phyloP scores from a whole-genome alignment of 1,140 invertebrate genomes.

The Linepithema humile region DNA sequence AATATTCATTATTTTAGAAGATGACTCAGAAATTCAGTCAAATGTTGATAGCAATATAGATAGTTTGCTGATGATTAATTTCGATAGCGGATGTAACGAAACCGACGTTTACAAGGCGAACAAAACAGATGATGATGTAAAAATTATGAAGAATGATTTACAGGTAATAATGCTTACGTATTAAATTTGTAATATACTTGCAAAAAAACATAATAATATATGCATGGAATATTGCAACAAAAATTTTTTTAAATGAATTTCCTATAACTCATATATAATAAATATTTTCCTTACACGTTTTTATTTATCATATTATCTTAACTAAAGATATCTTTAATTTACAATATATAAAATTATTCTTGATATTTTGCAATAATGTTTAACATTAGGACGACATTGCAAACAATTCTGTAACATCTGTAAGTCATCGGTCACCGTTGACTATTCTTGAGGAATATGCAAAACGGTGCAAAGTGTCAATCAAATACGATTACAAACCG shows the following conservation, averaged over 20 bases:
- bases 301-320: neutral
- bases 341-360: neutral
- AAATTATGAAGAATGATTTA: neutral
- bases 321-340: neutral
- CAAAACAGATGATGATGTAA: neutral
- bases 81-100: neutral
- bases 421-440: neutral
- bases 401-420: neutral
- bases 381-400: slow-evolving; percentile 52
- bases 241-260: neutral
- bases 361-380: neutral
- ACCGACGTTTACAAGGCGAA: neutral
- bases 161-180: neutral
- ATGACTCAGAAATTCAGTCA: neutral
- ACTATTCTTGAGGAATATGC: slow-evolving; percentile 58
- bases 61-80: neutral
- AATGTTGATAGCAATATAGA: neutral
- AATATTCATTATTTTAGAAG: neutral
- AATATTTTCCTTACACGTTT: neutral
- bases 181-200: neutral
- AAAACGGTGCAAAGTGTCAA: slow-evolving; percentile 44
- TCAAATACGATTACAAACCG: slow-evolving; percentile 32
- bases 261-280: neutral
- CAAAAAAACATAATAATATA: neutral
- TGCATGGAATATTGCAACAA: neutral